Conservation (phyloP, 2,888 invertebrate species). For the Polymixis flavicincta region DNA sequence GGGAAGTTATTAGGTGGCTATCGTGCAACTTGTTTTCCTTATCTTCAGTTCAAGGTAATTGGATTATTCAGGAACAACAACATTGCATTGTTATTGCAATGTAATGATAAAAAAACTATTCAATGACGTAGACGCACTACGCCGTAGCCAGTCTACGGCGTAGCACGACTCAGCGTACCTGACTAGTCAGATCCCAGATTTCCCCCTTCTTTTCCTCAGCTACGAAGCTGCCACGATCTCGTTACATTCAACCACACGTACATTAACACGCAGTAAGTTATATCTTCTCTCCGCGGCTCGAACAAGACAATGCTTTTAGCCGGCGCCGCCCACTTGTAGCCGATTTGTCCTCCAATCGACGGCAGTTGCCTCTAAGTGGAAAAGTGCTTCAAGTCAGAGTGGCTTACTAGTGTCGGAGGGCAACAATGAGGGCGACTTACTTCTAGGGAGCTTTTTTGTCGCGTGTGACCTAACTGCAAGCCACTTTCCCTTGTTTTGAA, state of each 20-base stretch:
- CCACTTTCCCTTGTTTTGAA: constrained; percentile 44
- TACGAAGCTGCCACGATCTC: constrained; percentile 25
- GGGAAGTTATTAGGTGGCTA: constrained; percentile 38
- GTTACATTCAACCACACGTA: constrained; percentile 55
- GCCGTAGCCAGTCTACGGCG: constrained; percentile 18
- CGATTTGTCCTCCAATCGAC: constrained; percentile 68
- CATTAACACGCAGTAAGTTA: constrained; percentile 61
- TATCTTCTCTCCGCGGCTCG: constrained; percentile 62
- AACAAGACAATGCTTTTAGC: constrained; percentile 82
- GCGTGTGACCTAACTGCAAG: constrained; percentile 27
- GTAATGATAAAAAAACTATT: no score
- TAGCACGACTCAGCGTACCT: constrained; percentile 5
- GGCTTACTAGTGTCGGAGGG: constrained; percentile 54
- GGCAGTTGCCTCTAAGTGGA: constrained; percentile 65
- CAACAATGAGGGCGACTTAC: constrained; percentile 35
- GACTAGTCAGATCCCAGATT: not conserved
- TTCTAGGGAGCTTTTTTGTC: constrained; percentile 10
- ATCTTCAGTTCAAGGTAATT: not conserved
- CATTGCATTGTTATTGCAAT: not conserved
- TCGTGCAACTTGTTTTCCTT: constrained; percentile 22
- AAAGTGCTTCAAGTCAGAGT: constrained; percentile 66
- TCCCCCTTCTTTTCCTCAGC: not conserved
- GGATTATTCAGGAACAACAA: not conserved
- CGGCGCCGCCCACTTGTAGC: constrained; percentile 69
- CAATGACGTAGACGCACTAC: constrained; percentile 1